These are phyloP conservation scores for Rhabdomys dilectus DNA, from an alignment of 2,113 vertebrate species.

Conservation along the genomic window DNA sequence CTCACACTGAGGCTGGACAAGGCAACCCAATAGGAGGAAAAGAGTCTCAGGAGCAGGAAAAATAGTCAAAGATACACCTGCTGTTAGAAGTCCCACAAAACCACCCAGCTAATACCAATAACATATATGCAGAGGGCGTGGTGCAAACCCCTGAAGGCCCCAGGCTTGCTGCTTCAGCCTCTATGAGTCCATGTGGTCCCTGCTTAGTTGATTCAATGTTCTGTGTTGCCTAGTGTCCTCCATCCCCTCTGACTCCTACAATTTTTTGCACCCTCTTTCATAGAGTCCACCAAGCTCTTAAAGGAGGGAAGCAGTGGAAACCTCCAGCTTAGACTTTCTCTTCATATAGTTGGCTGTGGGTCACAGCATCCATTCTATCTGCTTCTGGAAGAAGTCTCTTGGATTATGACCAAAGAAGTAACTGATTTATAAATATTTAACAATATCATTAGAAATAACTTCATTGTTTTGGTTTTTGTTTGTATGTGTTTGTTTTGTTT, in stretches of 20 bases:
- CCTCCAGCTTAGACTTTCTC: neutral
- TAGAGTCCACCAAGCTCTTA: rapidly evolving
- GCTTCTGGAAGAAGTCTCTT: neutral
- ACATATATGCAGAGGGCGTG: neutral
- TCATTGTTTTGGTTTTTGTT: neutral
- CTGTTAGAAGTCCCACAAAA: neutral
- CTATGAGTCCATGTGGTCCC: neutral
- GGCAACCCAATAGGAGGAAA: neutral
- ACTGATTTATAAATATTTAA: no score
- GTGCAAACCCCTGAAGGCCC: no score
- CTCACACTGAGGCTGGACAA: neutral
- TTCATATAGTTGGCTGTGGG: neutral
- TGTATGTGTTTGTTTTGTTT: neutral
- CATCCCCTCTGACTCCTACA: neutral
- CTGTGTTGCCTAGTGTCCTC: neutral
- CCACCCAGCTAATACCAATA: neutral
- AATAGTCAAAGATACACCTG: neutral
- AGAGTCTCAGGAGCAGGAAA: neutral
- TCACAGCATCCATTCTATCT: neutral
- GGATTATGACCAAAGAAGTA: neutral
- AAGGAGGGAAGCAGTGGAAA: neutral
- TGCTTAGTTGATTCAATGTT: neutral
- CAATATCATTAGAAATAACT: neutral
- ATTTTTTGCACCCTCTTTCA: neutral
- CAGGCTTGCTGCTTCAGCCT: neutral